These are phyloP conservation scores for Scomber colias DNA, from an alignment of 2,113 vertebrate species.

Conservation along the genomic window DNA sequence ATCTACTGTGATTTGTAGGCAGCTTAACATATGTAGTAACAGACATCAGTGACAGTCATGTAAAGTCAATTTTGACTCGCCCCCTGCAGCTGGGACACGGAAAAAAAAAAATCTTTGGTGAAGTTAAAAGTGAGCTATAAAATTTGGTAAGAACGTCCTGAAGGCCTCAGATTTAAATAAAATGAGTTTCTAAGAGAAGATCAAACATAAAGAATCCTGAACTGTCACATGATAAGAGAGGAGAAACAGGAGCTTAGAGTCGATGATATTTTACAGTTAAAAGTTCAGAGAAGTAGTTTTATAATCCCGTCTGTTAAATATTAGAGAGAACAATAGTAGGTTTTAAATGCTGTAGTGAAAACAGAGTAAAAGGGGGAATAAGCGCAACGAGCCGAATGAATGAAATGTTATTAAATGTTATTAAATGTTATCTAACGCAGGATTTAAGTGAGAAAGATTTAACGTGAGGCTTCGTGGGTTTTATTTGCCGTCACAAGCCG, in stretches of 20 bases:
- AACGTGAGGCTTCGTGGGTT: not conserved
- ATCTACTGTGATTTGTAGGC: not conserved
- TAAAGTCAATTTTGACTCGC: too few species aligned
- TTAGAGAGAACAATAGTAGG: not conserved
- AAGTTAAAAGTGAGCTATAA: not conserved
- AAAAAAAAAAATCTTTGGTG: slow-evolving; percentile 19
- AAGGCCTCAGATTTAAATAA: not conserved
- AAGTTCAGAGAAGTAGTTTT: too few species aligned
- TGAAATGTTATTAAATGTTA: too few species aligned
- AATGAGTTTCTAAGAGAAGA: not conserved
- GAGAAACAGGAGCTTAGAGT: too few species aligned
- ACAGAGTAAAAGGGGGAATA: not conserved
- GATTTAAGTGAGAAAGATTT: not conserved
- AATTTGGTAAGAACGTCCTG: not conserved
- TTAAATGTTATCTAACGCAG: not conserved
- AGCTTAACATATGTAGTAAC: not conserved
- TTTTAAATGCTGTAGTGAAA: not conserved
- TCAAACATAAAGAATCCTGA: too few species aligned
- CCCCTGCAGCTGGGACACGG: not conserved
- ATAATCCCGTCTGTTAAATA: too few species aligned
- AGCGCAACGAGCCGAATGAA: slow-evolving; percentile 4
- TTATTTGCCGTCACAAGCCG: slow-evolving; percentile 82
- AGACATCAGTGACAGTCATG: not conserved
- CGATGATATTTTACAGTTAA: too few species aligned
- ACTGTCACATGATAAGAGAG: too few species aligned